A percentile compares a stretch with the other conserved stretches of the same genome.
Evolutionary conservation across 2,888 invertebrate genomes (phyloP).

Genomic region (Drosophila eohydei): DNA sequence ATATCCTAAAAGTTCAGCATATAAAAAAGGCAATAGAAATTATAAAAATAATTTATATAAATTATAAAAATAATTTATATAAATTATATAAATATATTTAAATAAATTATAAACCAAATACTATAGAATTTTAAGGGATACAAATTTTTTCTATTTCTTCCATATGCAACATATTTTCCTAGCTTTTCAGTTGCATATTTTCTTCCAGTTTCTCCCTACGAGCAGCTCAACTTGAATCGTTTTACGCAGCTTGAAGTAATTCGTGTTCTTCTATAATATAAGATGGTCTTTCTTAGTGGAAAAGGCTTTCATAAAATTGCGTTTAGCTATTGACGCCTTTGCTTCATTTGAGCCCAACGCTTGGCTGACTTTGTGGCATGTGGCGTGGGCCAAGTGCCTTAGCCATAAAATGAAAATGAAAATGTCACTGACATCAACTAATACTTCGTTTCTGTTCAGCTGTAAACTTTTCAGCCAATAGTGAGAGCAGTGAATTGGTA

Average conservation of each 20-base stretch:
- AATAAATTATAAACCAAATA: too few species aligned
- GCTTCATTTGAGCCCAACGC: conserved; percentile 35
- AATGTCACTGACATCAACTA: conserved; percentile 57
- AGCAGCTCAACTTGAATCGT: not conserved
- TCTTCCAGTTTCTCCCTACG: not conserved
- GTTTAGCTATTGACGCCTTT: conserved; percentile 20
- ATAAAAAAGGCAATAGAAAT: too few species aligned
- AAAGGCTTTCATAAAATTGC: conserved; percentile 26
- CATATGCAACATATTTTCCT: too few species aligned
- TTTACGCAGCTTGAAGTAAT: not conserved
- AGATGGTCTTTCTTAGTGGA: not conserved
- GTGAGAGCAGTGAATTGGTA: conserved; percentile 72
- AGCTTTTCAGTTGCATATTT: not conserved
- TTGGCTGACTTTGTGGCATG: conserved; percentile 60
- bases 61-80: too few species aligned
- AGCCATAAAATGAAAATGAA: conserved; percentile 41
- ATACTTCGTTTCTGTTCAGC: conserved; percentile 46
- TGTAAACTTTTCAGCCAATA: conserved; percentile 60
- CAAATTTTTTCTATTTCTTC: too few species aligned
- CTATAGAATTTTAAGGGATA: too few species aligned
- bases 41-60: too few species aligned
- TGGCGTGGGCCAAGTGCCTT: conserved; percentile 36
- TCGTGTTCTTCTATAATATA: too few species aligned
- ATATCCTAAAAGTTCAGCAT: too few species aligned
- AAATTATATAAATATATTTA: too few species aligned